Evolutionary conservation across 1,140 invertebrate genomes (phyloP).

Genomic region (Drosophila nikananu): DNA sequence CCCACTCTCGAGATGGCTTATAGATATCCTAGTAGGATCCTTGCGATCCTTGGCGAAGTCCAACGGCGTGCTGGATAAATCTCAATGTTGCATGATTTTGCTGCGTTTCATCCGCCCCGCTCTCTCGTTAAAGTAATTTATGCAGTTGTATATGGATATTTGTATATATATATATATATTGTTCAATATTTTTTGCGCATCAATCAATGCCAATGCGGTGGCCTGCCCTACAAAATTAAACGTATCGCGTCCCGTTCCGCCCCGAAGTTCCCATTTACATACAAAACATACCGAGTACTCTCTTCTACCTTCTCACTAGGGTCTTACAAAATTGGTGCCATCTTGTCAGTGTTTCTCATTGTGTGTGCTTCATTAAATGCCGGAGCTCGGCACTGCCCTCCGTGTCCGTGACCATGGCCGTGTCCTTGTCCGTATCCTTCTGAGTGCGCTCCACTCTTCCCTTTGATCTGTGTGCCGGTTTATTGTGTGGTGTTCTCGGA

Average conservation of each 20-base stretch:
- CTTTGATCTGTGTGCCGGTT: slow-evolving; percentile 54
- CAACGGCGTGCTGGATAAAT: slow-evolving; percentile 77
- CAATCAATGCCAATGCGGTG: slow-evolving; percentile 20
- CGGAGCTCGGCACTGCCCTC: slow-evolving; percentile 27
- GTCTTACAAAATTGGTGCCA: slow-evolving; percentile 60
- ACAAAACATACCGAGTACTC: slow-evolving; percentile 53
- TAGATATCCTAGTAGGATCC: slow-evolving; percentile 25
- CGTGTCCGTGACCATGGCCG: slow-evolving; percentile 1
- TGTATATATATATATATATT: slow-evolving; percentile 66
- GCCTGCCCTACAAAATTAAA: slow-evolving; percentile 25
- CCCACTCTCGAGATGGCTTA: slow-evolving; percentile 25
- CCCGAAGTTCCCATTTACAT: slow-evolving; percentile 66
- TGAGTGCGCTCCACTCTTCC: slow-evolving; percentile 47
- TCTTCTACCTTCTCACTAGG: slow-evolving; percentile 28
- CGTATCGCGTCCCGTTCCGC: slow-evolving; percentile 17
- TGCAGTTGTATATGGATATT: slow-evolving; percentile 72
- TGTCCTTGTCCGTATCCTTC: slow-evolving; percentile 19
- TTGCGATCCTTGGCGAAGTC: slow-evolving; percentile 24
- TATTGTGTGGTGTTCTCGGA: slow-evolving; percentile 53
- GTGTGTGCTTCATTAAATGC: slow-evolving; percentile 43
- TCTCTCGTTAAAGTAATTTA: slow-evolving; percentile 69
- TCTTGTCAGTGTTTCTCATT: slow-evolving; percentile 41
- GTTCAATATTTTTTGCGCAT: slow-evolving; percentile 59
- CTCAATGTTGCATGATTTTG: slow-evolving; percentile 81
- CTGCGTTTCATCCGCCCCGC: slow-evolving; percentile 37